phyloP scores from a whole-genome alignment of 1,140 invertebrate genomes.

The Pachypeltis micranthus region DNA sequence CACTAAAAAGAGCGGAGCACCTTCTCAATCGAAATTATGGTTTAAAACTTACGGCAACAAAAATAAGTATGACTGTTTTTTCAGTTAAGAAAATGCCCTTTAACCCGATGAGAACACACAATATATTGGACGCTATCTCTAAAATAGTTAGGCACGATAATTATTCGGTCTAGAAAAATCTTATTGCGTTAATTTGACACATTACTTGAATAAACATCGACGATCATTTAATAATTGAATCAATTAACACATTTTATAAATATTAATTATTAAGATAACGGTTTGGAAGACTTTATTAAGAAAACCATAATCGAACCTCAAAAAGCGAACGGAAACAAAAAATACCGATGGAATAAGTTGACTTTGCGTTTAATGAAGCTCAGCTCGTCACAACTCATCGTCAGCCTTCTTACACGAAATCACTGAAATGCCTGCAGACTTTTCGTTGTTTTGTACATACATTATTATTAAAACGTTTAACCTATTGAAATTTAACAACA shows the following conservation, averaged over 20 bases:
- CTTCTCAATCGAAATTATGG: too few relatives aligned
- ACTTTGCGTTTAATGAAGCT: not conserved
- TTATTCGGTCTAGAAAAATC: too few relatives aligned
- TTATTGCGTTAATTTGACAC: not conserved
- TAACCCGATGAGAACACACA: too few relatives aligned
- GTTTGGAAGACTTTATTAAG: not conserved
- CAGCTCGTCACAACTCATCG: not conserved
- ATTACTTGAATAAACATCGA: not conserved
- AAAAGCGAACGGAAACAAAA: not conserved
- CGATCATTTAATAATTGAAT: not conserved
- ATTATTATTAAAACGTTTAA: not conserved
- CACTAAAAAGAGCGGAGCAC: too few relatives aligned
- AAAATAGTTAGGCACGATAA: too few relatives aligned
- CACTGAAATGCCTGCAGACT: not conserved
- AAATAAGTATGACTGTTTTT: too few relatives aligned
- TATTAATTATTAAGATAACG: not conserved
- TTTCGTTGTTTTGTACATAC: slow-evolving; percentile 4
- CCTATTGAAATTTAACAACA: not conserved
- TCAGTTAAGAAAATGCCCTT: too few relatives aligned
- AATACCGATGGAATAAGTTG: not conserved
- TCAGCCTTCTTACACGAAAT: not conserved
- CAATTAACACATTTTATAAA: not conserved
- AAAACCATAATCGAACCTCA: not conserved
- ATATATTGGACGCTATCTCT: too few relatives aligned
- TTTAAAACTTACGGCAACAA: too few relatives aligned